Base-by-base conservation (phyloP, 2,888 invertebrate species). In the Caenorhabditis drosophilae region DNA sequence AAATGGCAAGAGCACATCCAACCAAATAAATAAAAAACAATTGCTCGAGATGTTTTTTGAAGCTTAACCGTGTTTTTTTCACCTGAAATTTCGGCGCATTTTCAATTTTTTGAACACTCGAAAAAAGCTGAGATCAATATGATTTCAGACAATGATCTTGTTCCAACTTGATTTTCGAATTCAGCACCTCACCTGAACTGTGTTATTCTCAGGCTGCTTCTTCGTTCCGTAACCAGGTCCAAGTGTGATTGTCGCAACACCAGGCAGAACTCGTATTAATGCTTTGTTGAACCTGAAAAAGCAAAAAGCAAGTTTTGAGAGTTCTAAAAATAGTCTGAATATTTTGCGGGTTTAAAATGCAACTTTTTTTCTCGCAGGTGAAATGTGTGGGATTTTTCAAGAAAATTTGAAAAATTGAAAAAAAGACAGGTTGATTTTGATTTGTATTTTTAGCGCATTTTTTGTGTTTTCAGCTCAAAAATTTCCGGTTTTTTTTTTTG, bases 231-330 rank as follows among this genome's bases (percentile, higher is more conserved):
- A 75, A 20, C 73, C 73, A 1, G 73, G 73, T 16, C 67, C 71
- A 11, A 62, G 23, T 12, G 70, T 73, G 16, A 75, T 68, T 42
- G 57, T 58, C 0, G 73, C 56, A 0, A 75, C 56, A n/a, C 75
- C 75, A 15, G 73, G 75, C 1, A 75, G 57, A 3, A 75, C 67
- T 44, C 56, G 60, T 42, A 73, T 44, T 7, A 75, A 60, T 6
- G 71, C 70, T 42, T 71, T 67, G 57, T 75, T 75, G 67, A 75
- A 75, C 51, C 70, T 70, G 46, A 36, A 51, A 47, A 20, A 15
- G 26, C 31, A 9, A 18, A 34, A 16, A 16, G 16, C n/a, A n/a
- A n/a, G n/a, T n/a, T n/a, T n/a, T n/a, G 36, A 36, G 36, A 16
- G 36, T 12, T 47, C 16, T 27, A 26, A n/a, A 20, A n/a, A 11